These are phyloP conservation scores for Euclidia mi DNA, from an alignment of 2,888 invertebrate genomes.

Conservation along the genomic window DNA sequence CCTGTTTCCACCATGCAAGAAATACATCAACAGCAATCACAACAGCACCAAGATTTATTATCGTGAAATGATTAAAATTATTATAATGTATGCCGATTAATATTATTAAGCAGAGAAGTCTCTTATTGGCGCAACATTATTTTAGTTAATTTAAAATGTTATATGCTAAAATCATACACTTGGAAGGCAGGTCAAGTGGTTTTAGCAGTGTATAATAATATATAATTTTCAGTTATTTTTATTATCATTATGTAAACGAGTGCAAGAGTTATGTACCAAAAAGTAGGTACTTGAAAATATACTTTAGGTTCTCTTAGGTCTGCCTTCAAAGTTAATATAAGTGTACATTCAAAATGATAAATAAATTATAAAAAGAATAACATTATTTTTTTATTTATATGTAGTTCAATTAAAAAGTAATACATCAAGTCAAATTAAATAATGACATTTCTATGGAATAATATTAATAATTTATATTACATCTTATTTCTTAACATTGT, in stretches of 20 bases:
- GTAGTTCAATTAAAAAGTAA: slow-evolving; percentile 13
- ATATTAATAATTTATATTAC: not conserved
- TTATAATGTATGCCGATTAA: slow-evolving; percentile 54
- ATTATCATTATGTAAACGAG: slow-evolving; percentile 46
- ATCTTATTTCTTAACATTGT: not conserved
- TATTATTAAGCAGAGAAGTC: slow-evolving; percentile 62
- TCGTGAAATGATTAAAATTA: slow-evolving; percentile 74
- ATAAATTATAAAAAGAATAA: slow-evolving; percentile 57
- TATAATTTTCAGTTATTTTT: slow-evolving; percentile 54
- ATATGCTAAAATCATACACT: slow-evolving; percentile 63
- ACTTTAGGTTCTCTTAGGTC: slow-evolving; percentile 51
- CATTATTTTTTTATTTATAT: slow-evolving; percentile 45
- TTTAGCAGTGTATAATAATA: slow-evolving; percentile 51
- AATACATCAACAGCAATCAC: slow-evolving; percentile 83
- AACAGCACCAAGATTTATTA: slow-evolving; percentile 82
- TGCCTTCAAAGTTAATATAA: slow-evolving; percentile 70
- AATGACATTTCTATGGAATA: not conserved
- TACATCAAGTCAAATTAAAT: slow-evolving; percentile 15
- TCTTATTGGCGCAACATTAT: slow-evolving; percentile 60
- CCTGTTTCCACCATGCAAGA: slow-evolving; percentile 91
- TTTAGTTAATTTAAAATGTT: slow-evolving; percentile 64
- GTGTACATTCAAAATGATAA: slow-evolving; percentile 69
- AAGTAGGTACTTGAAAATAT: slow-evolving; percentile 48
- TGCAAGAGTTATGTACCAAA: slow-evolving; percentile 51
- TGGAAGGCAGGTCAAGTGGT: slow-evolving; percentile 53